These are phyloP conservation scores for Daphoenositta chrysoptera DNA, from an alignment of 2,113 vertebrate species.

Conservation along the genomic window DNA sequence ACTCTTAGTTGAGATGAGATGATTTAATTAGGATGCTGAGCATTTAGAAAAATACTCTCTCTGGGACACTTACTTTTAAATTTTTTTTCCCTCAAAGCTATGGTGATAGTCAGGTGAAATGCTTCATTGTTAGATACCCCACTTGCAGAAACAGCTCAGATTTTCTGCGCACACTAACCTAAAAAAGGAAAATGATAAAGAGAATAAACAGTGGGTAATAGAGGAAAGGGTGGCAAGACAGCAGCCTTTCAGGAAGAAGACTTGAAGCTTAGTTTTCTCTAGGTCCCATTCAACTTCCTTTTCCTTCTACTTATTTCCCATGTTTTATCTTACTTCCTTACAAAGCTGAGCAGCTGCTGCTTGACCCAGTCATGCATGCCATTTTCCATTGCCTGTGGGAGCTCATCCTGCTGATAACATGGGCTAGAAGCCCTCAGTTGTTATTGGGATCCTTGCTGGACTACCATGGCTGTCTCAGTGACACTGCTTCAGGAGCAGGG, in stretches of 20 bases:
- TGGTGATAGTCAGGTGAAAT: neutral
- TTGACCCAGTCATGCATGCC: neutral
- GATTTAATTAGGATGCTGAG: constrained; percentile 43
- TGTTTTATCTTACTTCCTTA: neutral
- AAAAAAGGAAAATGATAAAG: neutral
- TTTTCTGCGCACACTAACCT: neutral
- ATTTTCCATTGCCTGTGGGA: neutral
- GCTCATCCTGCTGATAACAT: neutral
- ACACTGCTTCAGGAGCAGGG: neutral
- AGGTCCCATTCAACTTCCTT: neutral
- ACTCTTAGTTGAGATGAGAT: constrained; percentile 16
- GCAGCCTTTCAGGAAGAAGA: neutral
- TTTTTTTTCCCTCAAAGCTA: neutral
- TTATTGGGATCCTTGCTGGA: neutral
- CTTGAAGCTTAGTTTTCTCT: neutral
- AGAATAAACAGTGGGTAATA: neutral
- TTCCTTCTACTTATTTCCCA: neutral
- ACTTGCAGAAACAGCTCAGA: neutral
- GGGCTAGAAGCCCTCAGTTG: neutral
- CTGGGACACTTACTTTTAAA: neutral
- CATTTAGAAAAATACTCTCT: constrained; percentile 34
- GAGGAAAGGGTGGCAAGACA: neutral
- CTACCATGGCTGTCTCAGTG: neutral
- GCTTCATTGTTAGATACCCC: neutral
- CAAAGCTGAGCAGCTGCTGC: neutral